phyloP scores from a whole-genome alignment of 2,113 vertebrate genomes.

The Nycticebus coucang region DNA sequence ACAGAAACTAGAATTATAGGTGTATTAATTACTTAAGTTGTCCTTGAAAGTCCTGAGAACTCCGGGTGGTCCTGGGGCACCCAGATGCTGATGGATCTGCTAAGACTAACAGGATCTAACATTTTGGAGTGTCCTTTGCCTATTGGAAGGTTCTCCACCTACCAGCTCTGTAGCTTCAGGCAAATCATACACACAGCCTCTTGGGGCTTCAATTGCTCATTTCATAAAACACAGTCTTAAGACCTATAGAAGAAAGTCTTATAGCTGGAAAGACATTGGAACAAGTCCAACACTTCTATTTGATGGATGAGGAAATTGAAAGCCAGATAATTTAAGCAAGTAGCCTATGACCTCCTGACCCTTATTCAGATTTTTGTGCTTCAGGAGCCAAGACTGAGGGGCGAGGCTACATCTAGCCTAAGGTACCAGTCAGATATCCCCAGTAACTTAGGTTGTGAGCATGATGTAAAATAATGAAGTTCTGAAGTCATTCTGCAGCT shows the following conservation, averaged over 20 bases:
- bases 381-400: background rate
- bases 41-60: background rate
- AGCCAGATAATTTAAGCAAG: background rate
- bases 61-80: background rate
- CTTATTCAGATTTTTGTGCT: background rate
- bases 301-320: conserved; percentile 20
- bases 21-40: background rate
- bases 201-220: background rate
- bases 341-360: background rate
- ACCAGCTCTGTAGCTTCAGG: background rate
- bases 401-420: background rate
- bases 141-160: background rate
- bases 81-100: background rate
- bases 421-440: background rate
- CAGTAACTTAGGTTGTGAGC: background rate
- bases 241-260: background rate
- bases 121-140: background rate
- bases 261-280: background rate
- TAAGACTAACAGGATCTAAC: background rate
- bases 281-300: background rate
- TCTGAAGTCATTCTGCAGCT: background rate
- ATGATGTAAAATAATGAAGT: conserved; percentile 22
- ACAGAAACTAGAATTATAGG: background rate
- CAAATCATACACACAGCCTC: background rate
- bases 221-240: background rate